phyloP scores from a whole-genome alignment of 2,888 invertebrate genomes.

The Junonia oenone region DNA sequence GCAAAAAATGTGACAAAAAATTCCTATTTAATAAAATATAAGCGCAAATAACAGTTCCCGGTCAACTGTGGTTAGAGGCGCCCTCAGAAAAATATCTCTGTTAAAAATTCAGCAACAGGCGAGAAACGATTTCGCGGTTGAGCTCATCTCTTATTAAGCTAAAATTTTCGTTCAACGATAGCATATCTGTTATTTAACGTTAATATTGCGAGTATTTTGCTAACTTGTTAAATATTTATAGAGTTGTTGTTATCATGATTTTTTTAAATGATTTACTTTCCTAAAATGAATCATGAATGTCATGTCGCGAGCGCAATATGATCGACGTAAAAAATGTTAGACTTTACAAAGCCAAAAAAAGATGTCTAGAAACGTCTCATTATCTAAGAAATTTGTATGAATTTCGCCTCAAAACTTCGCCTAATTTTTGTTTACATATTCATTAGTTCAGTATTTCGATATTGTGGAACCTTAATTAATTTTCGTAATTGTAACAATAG shows the following conservation, averaged over 20 bases:
- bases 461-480: no score
- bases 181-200: not conserved
- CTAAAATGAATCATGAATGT: no score
- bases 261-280: no score
- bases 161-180: not conserved
- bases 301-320: no score
- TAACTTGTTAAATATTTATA: not conserved
- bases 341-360: no score
- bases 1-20: not conserved
- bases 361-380: no score
- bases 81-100: constrained; percentile 6
- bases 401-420: no score
- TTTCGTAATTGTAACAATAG: no score
- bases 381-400: no score
- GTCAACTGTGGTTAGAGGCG: constrained; percentile 4
- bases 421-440: no score
- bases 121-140: constrained; percentile 12
- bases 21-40: constrained; percentile 1
- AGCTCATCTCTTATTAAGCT: constrained; percentile 11
- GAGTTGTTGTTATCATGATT: not conserved
- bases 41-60: not conserved
- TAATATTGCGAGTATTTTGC: not conserved
- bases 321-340: no score
- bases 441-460: no score
- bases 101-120: constrained; percentile 9